Percentiles rank a stretch among this genome's conserved stretches.
Evolutionary conservation across 2,797 vertebrate species (phyloP).

Genomic region (Anas bernieri): DNA sequence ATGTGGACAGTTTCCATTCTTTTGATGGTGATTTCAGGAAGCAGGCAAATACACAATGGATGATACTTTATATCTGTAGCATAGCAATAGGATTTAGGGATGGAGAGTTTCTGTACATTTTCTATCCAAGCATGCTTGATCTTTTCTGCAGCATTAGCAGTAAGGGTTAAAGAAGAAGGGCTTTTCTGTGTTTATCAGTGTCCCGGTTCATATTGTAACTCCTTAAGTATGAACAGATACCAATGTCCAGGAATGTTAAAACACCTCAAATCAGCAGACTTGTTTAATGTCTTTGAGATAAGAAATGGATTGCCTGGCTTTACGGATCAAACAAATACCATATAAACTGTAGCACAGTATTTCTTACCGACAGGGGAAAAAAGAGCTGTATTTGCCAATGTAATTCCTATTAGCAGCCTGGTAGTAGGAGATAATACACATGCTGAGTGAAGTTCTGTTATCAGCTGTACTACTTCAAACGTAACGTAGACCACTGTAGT

Average conservation of each 20-base stretch:
- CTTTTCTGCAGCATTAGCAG: not conserved
- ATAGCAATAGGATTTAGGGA: not conserved
- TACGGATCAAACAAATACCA: not conserved
- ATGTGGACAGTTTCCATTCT: not conserved
- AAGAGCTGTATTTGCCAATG: not conserved
- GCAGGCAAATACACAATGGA: not conserved
- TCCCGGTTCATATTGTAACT: not conserved
- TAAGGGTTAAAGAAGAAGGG: not conserved
- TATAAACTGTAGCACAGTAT: not conserved
- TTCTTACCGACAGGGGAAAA: not conserved
- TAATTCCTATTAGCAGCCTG: not conserved
- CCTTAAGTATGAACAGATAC: not conserved
- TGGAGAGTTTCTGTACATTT: not conserved
- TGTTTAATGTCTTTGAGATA: constrained; percentile 38
- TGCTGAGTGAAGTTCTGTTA: not conserved
- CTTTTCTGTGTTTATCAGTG: not conserved
- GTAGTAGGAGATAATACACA: not conserved
- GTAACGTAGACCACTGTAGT: not conserved
- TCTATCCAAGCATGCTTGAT: not conserved
- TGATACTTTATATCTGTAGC: not conserved
- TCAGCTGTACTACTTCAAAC: not conserved
- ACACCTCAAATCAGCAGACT: not conserved
- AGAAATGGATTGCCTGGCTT: not conserved
- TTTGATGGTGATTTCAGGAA: not conserved
- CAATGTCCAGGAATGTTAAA: not conserved